phyloP scores from a whole-genome alignment of 1,140 invertebrate genomes.

The Procambarus virginalis region DNA sequence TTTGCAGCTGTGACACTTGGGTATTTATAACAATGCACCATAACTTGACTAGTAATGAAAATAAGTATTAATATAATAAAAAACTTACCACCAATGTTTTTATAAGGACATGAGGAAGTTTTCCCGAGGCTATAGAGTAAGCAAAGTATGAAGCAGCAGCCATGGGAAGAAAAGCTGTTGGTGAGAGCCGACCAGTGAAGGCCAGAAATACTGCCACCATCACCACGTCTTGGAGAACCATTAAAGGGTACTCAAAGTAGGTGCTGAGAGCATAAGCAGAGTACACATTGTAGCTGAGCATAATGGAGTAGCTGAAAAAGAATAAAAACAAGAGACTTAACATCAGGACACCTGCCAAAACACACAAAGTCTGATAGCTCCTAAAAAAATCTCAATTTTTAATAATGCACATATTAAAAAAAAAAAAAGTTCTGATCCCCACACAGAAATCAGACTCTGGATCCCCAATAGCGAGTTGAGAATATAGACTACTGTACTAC shows the following conservation, averaged over 20 bases:
- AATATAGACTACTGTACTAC: no score
- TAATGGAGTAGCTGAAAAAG: slow-evolving; percentile 44
- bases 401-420: no score
- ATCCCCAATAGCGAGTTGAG: no score
- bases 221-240: slow-evolving; percentile 49
- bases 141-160: slow-evolving; percentile 37
- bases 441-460: no score
- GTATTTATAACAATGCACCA: no score
- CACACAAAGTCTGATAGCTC: no score
- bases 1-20: no score
- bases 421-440: no score
- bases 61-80: background rate
- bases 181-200: slow-evolving; percentile 37
- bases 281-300: slow-evolving; percentile 56
- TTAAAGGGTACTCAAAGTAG: slow-evolving; percentile 53
- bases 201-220: slow-evolving; percentile 50
- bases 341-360: no score
- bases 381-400: no score
- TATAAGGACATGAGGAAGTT: slow-evolving; percentile 31
- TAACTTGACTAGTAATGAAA: no score
- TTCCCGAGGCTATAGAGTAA: slow-evolving; percentile 40
- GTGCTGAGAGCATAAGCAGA: slow-evolving; percentile 37
- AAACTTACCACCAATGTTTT: slow-evolving; percentile 55
- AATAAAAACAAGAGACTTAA: background rate
- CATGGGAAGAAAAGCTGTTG: slow-evolving; percentile 12